These are phyloP conservation scores for Epizoanthus scotinus DNA, from an alignment of 92 coral and sea anemone species.

Conservation along the genomic window DNA sequence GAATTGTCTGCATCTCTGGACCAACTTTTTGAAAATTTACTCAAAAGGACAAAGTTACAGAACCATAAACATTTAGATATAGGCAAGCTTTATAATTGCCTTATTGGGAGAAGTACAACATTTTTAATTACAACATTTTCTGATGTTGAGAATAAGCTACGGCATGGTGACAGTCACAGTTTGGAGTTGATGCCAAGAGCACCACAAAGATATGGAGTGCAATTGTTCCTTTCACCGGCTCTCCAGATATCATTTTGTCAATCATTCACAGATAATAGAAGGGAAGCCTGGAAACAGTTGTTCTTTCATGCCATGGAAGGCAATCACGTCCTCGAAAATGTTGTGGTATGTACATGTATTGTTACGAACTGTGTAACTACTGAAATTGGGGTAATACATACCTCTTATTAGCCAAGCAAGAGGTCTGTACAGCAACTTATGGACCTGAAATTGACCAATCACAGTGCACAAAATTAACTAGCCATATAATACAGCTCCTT, in stretches of 20 bases:
- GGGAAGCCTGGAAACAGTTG: constrained; percentile 75
- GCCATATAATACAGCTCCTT: too few relatives aligned
- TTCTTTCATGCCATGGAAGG: constrained; percentile 73
- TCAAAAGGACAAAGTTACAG: constrained; percentile 50
- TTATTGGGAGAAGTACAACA: constrained; percentile 65
- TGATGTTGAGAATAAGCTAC: constrained; percentile 75
- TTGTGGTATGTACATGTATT: constrained; percentile 68
- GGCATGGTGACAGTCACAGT: constrained; percentile 10
- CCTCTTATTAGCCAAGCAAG: too few relatives aligned
- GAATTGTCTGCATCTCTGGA: constrained; percentile 58
- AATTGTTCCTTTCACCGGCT: constrained; percentile 34
- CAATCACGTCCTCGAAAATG: constrained; percentile 83
- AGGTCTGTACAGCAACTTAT: too few relatives aligned
- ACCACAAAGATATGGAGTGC: constrained; percentile 25
- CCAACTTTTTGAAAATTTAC: constrained; percentile 65
- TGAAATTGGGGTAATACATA: too few relatives aligned
- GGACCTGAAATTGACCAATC: too few relatives aligned
- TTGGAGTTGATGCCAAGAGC: background rate
- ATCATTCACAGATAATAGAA: constrained; percentile 67
- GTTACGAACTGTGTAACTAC: too few relatives aligned
- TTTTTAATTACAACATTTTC: constrained; percentile 76
- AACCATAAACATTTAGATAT: constrained; percentile 49
- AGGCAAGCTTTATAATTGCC: constrained; percentile 77
- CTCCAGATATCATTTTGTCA: constrained; percentile 69
- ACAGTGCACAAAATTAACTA: too few relatives aligned